Evolutionary conservation across 2,888 invertebrate genomes (phyloP), one percentile per base, ranked within the genome.

Genomic region (Megastigmus dorsalis): DNA sequence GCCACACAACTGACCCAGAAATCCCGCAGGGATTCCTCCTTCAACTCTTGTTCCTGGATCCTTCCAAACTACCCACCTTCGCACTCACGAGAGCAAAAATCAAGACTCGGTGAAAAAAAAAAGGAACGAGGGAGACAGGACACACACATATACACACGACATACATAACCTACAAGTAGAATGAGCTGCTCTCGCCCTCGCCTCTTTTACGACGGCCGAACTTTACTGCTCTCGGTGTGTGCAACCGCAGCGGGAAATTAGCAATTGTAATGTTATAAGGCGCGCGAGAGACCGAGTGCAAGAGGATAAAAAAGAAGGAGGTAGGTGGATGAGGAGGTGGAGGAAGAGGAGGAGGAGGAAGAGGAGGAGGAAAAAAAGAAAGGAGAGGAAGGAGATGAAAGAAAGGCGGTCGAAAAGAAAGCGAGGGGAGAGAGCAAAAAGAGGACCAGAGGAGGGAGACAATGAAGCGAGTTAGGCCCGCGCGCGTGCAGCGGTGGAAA

Each of bases 241-340:
- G 81, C 81, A 80, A 83, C 83, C 82, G 82, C 84, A 84, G 81
- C 83, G 82, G 69, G 69, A 83, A 86, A 86, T 86, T 86, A 85
- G 86, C 86, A 86, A 86, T 86, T 86, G 85, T 85, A 86, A 86
- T 86, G 85, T 83, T 84, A 85, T 84, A 84, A 84, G 83, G 80
- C 80, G 80, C 77, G 79, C 77, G 69, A 48, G 76, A 57, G 57
- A 36, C 63, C 57, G 50, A 69, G 43, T 54, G 48, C 73, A 65
- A 57, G 28, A 52, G 15, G 77, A 66, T 63, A 60, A 63, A n/a
- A n/a, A 71, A 36, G 52, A 33, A 41, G 26, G 54, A 38, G 41
- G 50, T 48, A 15, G n/a, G 45, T 43, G 45, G 68, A 68, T 50
- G 48, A 55, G 48, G 67, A 36, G 54, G 33, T 41, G 50, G 55